Conservation (phyloP, 2,113 vertebrate genomes). For the Salminus brasiliensis region DNA sequence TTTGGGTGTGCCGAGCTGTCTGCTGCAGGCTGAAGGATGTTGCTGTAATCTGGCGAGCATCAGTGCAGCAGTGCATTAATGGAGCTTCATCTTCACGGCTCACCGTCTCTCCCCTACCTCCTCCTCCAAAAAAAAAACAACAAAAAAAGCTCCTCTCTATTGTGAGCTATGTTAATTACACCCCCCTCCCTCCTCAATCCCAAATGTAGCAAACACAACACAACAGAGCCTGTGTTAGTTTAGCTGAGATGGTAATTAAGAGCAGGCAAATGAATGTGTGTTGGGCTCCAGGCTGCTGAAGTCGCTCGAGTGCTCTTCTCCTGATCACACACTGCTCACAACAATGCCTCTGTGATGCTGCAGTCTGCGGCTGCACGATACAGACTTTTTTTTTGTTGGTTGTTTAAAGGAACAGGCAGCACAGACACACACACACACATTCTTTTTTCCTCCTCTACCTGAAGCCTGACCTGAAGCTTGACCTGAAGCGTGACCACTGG, state of each 20-base stretch:
- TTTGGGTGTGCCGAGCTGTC: conserved; percentile 1
- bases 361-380: conserved; percentile 26
- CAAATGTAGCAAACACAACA: conserved; percentile 50
- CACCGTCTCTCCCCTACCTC: conserved; percentile 45
- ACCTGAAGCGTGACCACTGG: too few relatives aligned
- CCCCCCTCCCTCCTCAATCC: conserved; percentile 31
- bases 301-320: conserved; percentile 56
- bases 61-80: conserved; percentile 38
- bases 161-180: conserved; percentile 56
- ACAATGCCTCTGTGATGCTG: conserved; percentile 30
- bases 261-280: conserved; percentile 65
- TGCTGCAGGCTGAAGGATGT: conserved; percentile 42
- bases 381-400: too few relatives aligned
- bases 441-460: too few relatives aligned
- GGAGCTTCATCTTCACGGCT: conserved; percentile 36
- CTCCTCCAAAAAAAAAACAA: not conserved
- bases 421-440: too few relatives aligned
- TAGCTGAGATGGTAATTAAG: conserved; percentile 70
- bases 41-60: conserved; percentile 15
- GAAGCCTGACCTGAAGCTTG: too few relatives aligned
- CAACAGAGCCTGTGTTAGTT: conserved; percentile 60
- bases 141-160: conserved; percentile 46
- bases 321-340: conserved; percentile 41
- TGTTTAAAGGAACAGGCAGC: too few relatives aligned
- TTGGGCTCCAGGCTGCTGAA: conserved; percentile 44